Evolutionary conservation across 2,888 invertebrate species (phyloP).

Genomic region (Eupithecia insigniata): DNA sequence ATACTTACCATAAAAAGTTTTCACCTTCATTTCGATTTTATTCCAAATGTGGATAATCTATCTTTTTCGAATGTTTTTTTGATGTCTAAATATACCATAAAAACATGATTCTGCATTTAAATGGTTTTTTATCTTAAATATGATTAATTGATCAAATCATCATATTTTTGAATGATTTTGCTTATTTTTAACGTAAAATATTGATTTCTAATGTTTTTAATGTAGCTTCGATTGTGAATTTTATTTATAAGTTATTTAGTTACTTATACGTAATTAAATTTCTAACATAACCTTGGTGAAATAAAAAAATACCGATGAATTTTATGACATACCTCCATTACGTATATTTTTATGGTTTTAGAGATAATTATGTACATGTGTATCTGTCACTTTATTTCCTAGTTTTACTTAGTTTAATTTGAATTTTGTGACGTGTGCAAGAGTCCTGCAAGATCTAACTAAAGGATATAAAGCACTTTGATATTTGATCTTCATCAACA

Average conservation of each 20-base stretch:
- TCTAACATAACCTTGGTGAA: neutral
- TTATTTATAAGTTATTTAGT: too few species aligned
- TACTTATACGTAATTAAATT: neutral
- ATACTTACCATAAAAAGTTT: conserved; percentile 14
- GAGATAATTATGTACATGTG: conserved; percentile 52
- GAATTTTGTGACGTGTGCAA: too few species aligned
- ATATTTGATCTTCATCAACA: too few species aligned
- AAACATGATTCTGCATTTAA: neutral
- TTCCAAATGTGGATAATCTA: neutral
- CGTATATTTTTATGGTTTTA: conserved; percentile 38
- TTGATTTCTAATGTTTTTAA: neutral
- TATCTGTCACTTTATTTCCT: conserved; percentile 5
- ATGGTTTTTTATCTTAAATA: neutral
- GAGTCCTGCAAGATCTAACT: too few species aligned
- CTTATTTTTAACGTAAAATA: neutral
- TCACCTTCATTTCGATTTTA: conserved; percentile 20
- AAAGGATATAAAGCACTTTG: too few species aligned
- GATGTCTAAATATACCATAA: neutral
- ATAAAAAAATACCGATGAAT: conserved; percentile 27
- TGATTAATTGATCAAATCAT: neutral
- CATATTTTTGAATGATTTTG: neutral
- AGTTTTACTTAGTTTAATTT: too few species aligned
- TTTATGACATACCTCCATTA: conserved; percentile 45
- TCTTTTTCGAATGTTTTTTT: neutral
- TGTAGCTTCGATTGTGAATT: too few species aligned